Evolutionary conservation across 1,140 invertebrate species (phyloP), one percentile per base, ranked within the genome.

Genomic region (Megalopta genalis): DNA sequence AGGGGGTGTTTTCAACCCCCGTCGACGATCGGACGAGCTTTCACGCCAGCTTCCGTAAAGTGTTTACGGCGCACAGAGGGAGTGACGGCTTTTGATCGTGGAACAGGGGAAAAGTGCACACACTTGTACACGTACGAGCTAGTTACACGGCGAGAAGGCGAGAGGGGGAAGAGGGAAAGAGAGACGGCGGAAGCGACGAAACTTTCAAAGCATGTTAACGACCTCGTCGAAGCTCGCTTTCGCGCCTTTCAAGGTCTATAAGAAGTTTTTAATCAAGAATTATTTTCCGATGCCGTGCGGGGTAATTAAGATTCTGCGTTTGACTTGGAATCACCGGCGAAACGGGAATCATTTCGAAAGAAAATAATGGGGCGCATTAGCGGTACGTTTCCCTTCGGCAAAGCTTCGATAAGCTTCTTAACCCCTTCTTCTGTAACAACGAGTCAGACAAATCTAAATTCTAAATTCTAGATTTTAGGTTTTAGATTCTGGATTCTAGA

Each of bases 31-130:
- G 27, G 54, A 57, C 49, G 25, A 4, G 16, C 12, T 73, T 73
- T 65, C 69, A 54, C 70, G 32, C 59, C 59, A 25, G 27, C 52
- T 37, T n/a, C 57, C n/a, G 21, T 39, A 18, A 10, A 46, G 59
- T 60, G 78, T 81, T 82, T 76, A 70, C 49, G 25, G 42, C 46
- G 69, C 42, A 32, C 23, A 46, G 32, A 81, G 54, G 62, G 63
- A 67, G 37, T n/a, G 21, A 71, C 16, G 23, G 69, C 49, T 74
- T 74, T 65, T 80, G 64, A 82, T 46, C n/a, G 80, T 42, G 39
- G 18, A n/a, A 10, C n/a, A 12, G 7, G 27, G 23, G 57, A 70
- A 63, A 63, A 32, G 60, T 9, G 60, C 27, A 6, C 27, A 39
- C 16, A 67, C 67, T 25, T 52, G 39, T 37, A 42, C 42, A 1